Evolutionary conservation across 92 coral and sea anemone genomes (phyloP).

Genomic region (Micromussa lordhowensis): DNA sequence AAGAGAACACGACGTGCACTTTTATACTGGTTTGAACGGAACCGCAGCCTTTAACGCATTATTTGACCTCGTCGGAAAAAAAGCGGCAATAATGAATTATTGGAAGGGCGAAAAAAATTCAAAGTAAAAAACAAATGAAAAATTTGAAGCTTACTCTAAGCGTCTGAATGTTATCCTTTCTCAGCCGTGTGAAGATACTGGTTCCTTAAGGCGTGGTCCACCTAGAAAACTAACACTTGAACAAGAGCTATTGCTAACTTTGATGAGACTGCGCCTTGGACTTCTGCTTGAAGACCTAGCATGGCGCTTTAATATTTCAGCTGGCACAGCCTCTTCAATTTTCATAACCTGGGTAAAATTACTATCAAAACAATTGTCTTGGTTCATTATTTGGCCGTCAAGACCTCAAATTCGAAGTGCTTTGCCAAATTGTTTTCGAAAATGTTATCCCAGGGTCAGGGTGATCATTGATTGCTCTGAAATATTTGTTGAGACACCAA

Average conservation of each 20-base stretch:
- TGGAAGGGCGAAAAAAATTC: constrained; percentile 46
- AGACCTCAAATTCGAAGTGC: background rate
- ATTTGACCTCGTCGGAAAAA: constrained; percentile 27
- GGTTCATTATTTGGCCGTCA: too few species aligned
- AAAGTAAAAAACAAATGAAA: constrained; percentile 29
- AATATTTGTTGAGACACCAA: constrained; percentile 64
- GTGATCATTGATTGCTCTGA: constrained; percentile 60
- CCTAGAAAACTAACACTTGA: constrained; percentile 36
- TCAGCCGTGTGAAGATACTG: constrained; percentile 20
- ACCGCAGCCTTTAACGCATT: constrained; percentile 38
- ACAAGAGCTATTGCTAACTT: constrained; percentile 36
- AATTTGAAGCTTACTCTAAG: constrained; percentile 30
- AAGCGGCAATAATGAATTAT: constrained; percentile 49
- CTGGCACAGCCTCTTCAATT: too few species aligned
- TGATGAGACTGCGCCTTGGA: constrained; percentile 49
- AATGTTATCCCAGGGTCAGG: constrained; percentile 43
- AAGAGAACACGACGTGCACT: constrained; percentile 30
- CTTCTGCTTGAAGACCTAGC: constrained; percentile 51
- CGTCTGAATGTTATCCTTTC: too few species aligned
- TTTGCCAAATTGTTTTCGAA: constrained; percentile 57
- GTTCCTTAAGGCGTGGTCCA: constrained; percentile 38
- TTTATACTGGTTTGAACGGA: constrained; percentile 48
- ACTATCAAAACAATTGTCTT: too few species aligned
- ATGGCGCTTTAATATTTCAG: constrained; percentile 29
- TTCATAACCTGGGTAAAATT: too few species aligned